phyloP scores from a whole-genome alignment of 2,888 invertebrate genomes.

The Phoenoteleia sp. region DNA sequence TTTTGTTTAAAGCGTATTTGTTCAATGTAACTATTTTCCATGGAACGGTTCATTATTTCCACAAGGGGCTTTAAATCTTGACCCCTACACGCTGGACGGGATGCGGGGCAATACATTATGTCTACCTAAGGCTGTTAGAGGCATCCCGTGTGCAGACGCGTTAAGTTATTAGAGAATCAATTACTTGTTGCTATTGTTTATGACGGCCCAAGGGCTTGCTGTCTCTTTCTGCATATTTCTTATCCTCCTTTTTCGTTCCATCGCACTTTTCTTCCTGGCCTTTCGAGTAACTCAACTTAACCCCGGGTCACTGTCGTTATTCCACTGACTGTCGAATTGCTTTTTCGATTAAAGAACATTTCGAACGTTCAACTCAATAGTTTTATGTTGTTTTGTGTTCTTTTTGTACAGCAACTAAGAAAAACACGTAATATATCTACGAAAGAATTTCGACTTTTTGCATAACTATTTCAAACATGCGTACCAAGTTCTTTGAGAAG shows the following conservation, averaged over 20 bases:
- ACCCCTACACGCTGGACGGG: conserved; percentile 63
- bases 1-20: too few relatives aligned
- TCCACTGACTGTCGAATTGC: conserved; percentile 71
- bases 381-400: conserved; percentile 24
- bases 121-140: conserved; percentile 82
- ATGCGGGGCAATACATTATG: conserved; percentile 83
- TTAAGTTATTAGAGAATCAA: conserved; percentile 87
- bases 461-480: conserved; percentile 56
- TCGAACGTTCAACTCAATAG: conserved; percentile 59
- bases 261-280: conserved; percentile 57
- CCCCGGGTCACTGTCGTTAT: conserved; percentile 70
- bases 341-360: conserved; percentile 69
- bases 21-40: conserved; percentile 77
- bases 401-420: conserved; percentile 14
- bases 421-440: conserved; percentile 30
- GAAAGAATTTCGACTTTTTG: conserved; percentile 56
- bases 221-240: conserved; percentile 69
- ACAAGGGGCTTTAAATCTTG: conserved; percentile 83
- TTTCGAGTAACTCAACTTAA: conserved; percentile 51
- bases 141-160: conserved; percentile 83
- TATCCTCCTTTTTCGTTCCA: conserved; percentile 54
- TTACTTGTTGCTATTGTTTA: conserved; percentile 86
- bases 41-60: conserved; percentile 82
- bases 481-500: conserved; percentile 25
- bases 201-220: conserved; percentile 83